A percentile compares a stretch with the other conserved stretches of the same genome.
Conservation (phyloP, 2,797 vertebrate species). For the Morelia viridis region DNA sequence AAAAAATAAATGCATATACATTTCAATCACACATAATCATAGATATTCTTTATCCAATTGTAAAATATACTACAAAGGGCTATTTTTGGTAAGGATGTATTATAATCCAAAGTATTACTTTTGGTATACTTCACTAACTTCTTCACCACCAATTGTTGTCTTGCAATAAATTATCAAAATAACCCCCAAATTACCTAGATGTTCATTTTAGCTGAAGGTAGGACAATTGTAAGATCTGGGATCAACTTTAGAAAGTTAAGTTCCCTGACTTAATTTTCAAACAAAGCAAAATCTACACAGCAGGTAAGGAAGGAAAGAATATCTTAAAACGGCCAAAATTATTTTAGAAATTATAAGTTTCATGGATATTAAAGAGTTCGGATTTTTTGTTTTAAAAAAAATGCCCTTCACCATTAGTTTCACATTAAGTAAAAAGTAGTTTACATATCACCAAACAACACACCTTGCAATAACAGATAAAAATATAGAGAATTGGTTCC, state of each 20-base stretch:
- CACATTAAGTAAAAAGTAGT: conserved; percentile 27
- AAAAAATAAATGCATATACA: conserved; percentile 34
- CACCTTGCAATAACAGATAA: neutral
- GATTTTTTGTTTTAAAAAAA: neutral
- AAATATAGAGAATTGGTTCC: conserved; percentile 18
- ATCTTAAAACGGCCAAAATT: conserved; percentile 35
- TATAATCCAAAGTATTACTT: conserved; percentile 23
- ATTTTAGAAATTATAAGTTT: conserved; percentile 1
- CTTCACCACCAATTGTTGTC: neutral
- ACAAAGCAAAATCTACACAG: neutral
- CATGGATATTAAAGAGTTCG: conserved; percentile 25
- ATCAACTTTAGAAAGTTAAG: conserved; percentile 17
- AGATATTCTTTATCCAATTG: conserved; percentile 45
- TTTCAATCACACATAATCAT: conserved; percentile 18
- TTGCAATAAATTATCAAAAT: conserved; percentile 35
- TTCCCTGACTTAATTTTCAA: conserved; percentile 16
- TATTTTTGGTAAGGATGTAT: conserved; percentile 43
- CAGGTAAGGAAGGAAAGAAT: conserved; percentile 33
- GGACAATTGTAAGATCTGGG: conserved; percentile 25
- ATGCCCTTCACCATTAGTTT: conserved; percentile 23
- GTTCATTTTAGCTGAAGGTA: conserved; percentile 37
- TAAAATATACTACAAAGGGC: conserved; percentile 32
- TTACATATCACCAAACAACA: conserved; percentile 29
- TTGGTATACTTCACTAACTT: conserved; percentile 19
- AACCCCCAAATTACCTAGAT: conserved; percentile 29